phyloP scores from a whole-genome alignment of 2,797 vertebrate species.

The Sebastolobus alascanus region DNA sequence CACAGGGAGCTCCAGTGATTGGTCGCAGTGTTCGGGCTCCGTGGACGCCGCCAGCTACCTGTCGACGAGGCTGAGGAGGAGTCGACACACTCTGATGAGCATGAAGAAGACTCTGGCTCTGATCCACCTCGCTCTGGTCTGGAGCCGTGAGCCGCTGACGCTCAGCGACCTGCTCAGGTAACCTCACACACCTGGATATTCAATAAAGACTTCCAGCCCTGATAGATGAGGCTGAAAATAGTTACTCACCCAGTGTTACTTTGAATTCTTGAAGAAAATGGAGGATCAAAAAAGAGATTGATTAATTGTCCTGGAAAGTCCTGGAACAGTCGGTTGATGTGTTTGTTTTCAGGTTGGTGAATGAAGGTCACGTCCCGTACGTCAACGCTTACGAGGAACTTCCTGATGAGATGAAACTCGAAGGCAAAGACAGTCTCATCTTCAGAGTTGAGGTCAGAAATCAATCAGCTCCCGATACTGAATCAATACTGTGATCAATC shows the following conservation, averaged over 20 bases:
- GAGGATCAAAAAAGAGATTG: too few species aligned
- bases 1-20: constrained; percentile 52
- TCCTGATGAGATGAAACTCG: constrained; percentile 80
- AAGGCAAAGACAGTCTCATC: constrained; percentile 65
- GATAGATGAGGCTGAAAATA: too few species aligned
- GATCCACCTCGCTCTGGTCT: constrained; percentile 90
- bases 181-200: constrained; percentile 9
- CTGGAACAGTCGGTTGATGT: neutral
- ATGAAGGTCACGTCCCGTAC: constrained; percentile 77
- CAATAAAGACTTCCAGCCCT: too few species aligned
- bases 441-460: constrained; percentile 78
- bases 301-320: neutral
- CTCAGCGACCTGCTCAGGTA: constrained; percentile 89
- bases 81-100: constrained; percentile 77
- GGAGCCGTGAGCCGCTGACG: constrained; percentile 89
- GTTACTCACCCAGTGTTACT: too few species aligned
- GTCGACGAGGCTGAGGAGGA: constrained; percentile 26
- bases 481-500: neutral
- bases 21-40: constrained; percentile 82
- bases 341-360: constrained; percentile 75
- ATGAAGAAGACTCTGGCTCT: constrained; percentile 91
- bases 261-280: too few species aligned
- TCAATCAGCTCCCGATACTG: neutral
- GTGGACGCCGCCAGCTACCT: constrained; percentile 78
- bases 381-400: constrained; percentile 72